These are phyloP conservation scores for Rhadina sibilatrix DNA, from an alignment of 2,113 vertebrate genomes.

Conservation along the genomic window DNA sequence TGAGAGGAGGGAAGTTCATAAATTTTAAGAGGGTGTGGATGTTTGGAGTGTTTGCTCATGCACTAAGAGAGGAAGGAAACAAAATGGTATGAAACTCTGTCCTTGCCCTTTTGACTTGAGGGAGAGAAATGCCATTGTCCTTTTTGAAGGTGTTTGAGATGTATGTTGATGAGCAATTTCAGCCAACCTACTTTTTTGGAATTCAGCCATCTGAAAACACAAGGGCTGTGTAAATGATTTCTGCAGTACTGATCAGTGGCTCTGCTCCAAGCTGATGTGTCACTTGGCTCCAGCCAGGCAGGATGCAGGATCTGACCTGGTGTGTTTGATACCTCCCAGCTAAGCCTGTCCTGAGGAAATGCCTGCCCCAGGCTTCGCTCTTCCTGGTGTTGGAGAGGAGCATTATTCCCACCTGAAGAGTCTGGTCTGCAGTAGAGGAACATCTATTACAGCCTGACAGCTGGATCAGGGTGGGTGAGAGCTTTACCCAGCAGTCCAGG, in stretches of 20 bases:
- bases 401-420: background rate
- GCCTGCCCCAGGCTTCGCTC: background rate
- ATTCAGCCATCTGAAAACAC: background rate
- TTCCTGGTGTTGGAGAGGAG: background rate
- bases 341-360: background rate
- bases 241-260: background rate
- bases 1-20: background rate
- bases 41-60: background rate
- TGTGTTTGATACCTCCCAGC: background rate
- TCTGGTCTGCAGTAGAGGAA: background rate
- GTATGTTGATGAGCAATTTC: background rate
- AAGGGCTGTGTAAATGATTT: background rate
- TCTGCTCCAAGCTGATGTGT: background rate
- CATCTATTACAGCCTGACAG: background rate
- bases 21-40: background rate
- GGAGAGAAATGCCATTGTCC: background rate
- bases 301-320: background rate
- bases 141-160: background rate
- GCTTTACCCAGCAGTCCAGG: background rate
- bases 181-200: background rate
- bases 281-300: background rate
- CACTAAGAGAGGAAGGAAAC: background rate
- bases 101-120: background rate
- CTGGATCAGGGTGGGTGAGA: background rate
- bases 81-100: background rate